Conservation (phyloP, 2,797 vertebrate species). For the Sebastes trivittatus region DNA sequence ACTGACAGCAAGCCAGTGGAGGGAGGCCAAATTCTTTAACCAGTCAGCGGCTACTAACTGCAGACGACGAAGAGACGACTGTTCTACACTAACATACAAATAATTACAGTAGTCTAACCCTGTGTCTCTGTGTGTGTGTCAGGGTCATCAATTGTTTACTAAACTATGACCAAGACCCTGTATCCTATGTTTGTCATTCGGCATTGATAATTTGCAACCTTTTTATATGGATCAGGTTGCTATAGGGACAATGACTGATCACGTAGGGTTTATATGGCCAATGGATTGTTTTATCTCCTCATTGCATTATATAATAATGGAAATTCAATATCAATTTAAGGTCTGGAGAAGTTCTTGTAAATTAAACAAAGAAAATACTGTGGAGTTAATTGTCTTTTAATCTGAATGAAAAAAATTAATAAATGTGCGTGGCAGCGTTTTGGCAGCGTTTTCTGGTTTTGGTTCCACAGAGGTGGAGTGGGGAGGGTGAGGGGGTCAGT, state of each 20-base stretch:
- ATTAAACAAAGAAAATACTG: not conserved
- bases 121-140: constrained; percentile 15
- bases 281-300: not conserved
- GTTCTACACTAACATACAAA: too few relatives aligned
- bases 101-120: too few relatives aligned
- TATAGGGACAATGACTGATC: too few relatives aligned
- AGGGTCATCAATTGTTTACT: not conserved
- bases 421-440: not conserved
- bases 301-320: not conserved
- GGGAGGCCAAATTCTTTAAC: too few relatives aligned
- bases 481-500: not conserved
- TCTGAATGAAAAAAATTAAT: not conserved
- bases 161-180: not conserved
- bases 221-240: too few relatives aligned
- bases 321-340: not conserved
- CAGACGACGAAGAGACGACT: too few relatives aligned
- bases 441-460: not conserved
- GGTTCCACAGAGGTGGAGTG: not conserved
- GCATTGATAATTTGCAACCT: not conserved
- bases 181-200: not conserved
- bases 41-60: too few relatives aligned
- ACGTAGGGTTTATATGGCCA: not conserved
- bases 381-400: not conserved
- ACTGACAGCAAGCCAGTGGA: too few relatives aligned
- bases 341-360: not conserved